phyloP scores from a whole-genome alignment of 2,888 invertebrate genomes.

The Nipponacmea schrenckii region DNA sequence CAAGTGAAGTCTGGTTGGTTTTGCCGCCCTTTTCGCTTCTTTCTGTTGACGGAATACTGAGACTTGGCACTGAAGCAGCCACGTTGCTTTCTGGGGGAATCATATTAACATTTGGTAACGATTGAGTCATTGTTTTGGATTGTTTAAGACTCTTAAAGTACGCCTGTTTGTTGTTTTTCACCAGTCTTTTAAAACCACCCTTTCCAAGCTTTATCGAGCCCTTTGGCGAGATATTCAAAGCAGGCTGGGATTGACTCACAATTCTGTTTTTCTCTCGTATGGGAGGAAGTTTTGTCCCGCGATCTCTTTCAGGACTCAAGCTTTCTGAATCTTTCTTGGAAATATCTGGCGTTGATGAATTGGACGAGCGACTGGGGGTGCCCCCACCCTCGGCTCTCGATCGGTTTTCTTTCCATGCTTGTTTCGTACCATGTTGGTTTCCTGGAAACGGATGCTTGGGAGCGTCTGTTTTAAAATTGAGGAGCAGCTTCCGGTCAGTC shows the following conservation, averaged over 20 bases:
- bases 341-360: constrained; percentile 9
- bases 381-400: not conserved
- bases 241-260: constrained; percentile 8
- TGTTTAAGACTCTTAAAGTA: constrained; percentile 11
- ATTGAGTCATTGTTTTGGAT: constrained; percentile 14
- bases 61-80: constrained; percentile 7
- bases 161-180: constrained; percentile 7
- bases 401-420: not conserved
- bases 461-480: not conserved
- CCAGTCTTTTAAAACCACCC: not conserved
- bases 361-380: constrained; percentile 7
- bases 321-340: constrained; percentile 9
- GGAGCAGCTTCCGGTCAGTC: not conserved
- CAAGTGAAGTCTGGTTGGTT: constrained; percentile 1
- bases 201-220: constrained; percentile 8
- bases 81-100: constrained; percentile 7
- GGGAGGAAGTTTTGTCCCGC: constrained; percentile 34
- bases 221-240: constrained; percentile 1
- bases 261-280: constrained; percentile 31
- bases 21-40: constrained; percentile 2
- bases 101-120: constrained; percentile 19
- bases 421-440: not conserved
- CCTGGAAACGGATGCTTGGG: not conserved
- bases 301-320: constrained; percentile 12
- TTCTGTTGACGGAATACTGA: constrained; percentile 10